Evolutionary conservation across 2,888 invertebrate species (phyloP).

Genomic region (Zeuzera pyrina): DNA sequence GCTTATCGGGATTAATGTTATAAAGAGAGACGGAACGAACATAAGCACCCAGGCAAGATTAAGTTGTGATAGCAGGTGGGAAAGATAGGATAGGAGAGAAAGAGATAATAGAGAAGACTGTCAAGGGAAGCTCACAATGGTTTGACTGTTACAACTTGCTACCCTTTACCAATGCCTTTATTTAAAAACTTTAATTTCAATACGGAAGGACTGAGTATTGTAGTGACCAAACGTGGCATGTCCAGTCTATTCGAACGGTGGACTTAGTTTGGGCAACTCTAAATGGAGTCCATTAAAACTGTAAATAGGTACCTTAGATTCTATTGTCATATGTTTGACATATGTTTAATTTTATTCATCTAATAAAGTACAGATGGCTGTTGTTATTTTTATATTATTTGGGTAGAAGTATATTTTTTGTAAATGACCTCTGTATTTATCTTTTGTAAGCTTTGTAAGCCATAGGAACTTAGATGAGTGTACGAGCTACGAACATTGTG

Average conservation of each 20-base stretch:
- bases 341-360: constrained; percentile 73
- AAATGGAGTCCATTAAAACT: constrained; percentile 49
- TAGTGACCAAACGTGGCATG: constrained; percentile 59
- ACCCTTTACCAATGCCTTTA: constrained; percentile 34
- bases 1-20: constrained; percentile 39
- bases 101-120: too few species aligned
- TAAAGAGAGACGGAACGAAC: constrained; percentile 35
- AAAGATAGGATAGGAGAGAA: neutral
- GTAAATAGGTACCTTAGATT: constrained; percentile 69
- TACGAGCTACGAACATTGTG: constrained; percentile 70
- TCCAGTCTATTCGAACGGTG: constrained; percentile 48
- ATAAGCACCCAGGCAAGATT: constrained; percentile 21
- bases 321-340: constrained; percentile 72
- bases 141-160: constrained; percentile 19
- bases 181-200: constrained; percentile 18
- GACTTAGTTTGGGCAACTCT: constrained; percentile 34
- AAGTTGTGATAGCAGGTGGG: constrained; percentile 11
- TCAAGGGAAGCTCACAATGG: constrained; percentile 1
- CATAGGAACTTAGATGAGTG: constrained; percentile 65
- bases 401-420: constrained; percentile 73
- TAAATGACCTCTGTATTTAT: constrained; percentile 73
- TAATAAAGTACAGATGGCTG: constrained; percentile 73
- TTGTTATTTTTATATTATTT: constrained; percentile 74
- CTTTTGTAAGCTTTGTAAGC: constrained; percentile 69
- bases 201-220: constrained; percentile 40